Evolutionary conservation across 2,113 vertebrate species (phyloP).

Genomic region (Lontra canadensis): DNA sequence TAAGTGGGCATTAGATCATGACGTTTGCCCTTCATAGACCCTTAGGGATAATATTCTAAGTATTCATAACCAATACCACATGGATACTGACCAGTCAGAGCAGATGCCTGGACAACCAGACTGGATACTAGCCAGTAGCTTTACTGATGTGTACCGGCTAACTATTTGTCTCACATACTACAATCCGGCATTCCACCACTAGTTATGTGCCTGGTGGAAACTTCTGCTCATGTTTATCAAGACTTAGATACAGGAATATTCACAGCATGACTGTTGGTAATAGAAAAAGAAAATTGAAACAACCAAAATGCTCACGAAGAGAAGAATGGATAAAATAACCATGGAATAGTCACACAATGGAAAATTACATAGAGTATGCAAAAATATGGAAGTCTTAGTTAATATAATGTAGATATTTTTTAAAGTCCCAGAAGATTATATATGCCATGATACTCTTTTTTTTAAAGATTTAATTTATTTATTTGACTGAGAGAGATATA

Average conservation of each 20-base stretch:
- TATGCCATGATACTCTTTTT: background rate
- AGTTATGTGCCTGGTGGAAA: background rate
- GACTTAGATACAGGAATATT: slow-evolving; percentile 28
- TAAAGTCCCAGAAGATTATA: background rate
- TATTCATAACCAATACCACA: background rate
- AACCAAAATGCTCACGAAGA: background rate
- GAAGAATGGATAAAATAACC: slow-evolving; percentile 2
- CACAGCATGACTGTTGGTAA: background rate
- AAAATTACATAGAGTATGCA: background rate
- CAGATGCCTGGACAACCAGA: background rate
- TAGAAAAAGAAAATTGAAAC: background rate
- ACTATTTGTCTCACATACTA: background rate
- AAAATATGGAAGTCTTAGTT: background rate
- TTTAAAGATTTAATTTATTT: too few species aligned
- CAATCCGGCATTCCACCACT: background rate
- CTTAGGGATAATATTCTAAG: background rate
- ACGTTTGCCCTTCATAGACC: background rate
- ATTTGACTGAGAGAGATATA: too few species aligned
- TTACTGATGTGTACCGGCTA: background rate
- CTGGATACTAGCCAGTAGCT: background rate
- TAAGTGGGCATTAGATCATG: background rate
- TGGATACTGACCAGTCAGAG: background rate
- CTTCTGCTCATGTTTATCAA: background rate
- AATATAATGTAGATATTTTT: background rate
- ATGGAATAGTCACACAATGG: background rate